Evolutionary conservation across 2,113 vertebrate species (phyloP).

Genomic region (Rhadina sibilatrix): DNA sequence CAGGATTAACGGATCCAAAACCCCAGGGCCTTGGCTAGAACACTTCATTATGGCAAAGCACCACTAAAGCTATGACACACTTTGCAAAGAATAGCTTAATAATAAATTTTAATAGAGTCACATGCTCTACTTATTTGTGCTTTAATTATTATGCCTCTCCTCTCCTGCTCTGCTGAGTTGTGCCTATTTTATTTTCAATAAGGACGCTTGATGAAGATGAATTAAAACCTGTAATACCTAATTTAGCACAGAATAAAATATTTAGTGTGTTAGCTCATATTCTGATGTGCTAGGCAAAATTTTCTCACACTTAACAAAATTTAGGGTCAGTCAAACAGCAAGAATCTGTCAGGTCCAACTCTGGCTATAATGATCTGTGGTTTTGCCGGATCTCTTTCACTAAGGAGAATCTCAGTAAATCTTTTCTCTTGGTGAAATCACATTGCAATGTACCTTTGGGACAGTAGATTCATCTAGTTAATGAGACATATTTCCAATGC

Average conservation of each 20-base stretch:
- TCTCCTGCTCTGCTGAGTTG: not conserved
- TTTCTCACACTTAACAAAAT: not conserved
- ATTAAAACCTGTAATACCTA: slow-evolving; percentile 5
- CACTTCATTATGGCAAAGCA: not conserved
- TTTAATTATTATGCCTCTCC: not conserved
- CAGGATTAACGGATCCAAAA: not conserved
- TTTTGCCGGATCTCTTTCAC: not conserved
- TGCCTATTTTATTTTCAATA: not conserved
- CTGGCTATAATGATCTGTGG: not conserved
- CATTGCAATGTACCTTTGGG: not conserved
- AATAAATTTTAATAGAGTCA: not conserved
- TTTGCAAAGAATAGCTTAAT: not conserved
- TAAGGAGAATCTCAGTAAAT: not conserved
- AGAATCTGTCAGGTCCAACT: not conserved
- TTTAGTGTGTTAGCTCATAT: not conserved
- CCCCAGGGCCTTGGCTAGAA: not conserved
- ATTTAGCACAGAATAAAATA: slow-evolving; percentile 9
- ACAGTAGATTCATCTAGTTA: not conserved
- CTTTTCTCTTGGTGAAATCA: not conserved
- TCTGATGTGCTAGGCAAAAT: not conserved
- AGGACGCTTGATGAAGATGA: not conserved
- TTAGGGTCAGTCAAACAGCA: not conserved
- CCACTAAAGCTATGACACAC: not conserved
- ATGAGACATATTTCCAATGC: not conserved
- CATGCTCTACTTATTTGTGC: not conserved